phyloP scores from a whole-genome alignment of 2,113 vertebrate genomes.

The Cyphomyrus plagiostoma region DNA sequence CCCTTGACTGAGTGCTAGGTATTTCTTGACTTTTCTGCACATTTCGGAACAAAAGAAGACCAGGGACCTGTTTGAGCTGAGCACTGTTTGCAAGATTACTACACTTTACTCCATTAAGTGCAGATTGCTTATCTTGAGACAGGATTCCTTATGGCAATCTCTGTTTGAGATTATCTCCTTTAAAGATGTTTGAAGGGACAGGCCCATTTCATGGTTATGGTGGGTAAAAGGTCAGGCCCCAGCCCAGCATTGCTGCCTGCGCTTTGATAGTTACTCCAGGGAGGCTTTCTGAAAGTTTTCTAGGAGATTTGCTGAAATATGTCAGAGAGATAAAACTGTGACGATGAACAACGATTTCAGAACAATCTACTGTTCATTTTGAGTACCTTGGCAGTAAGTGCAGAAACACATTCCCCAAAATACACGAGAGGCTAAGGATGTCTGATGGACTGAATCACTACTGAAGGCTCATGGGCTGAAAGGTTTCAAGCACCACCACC shows the following conservation, averaged over 20 bases:
- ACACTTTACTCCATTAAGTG: conserved; percentile 24
- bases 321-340: background rate
- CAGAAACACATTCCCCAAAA: background rate
- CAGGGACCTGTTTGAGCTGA: conserved; percentile 24
- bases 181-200: conserved; percentile 23
- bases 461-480: background rate
- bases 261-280: background rate
- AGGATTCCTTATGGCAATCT: conserved; percentile 31
- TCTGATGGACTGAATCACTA: background rate
- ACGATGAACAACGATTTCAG: background rate
- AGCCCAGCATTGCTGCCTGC: background rate
- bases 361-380: background rate
- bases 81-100: conserved; percentile 26
- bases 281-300: background rate
- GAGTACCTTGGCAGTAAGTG: too few species aligned
- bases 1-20: background rate
- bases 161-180: conserved; percentile 30
- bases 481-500: background rate
- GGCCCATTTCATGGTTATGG: background rate
- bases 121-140: conserved; percentile 35
- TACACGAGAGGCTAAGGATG: background rate
- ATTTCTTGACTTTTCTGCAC: background rate
- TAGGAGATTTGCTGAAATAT: background rate
- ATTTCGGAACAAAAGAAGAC: background rate
- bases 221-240: background rate